Evolutionary conservation across 1,140 invertebrate species (phyloP).

Genomic region (Holcopasites calliopsidis): DNA sequence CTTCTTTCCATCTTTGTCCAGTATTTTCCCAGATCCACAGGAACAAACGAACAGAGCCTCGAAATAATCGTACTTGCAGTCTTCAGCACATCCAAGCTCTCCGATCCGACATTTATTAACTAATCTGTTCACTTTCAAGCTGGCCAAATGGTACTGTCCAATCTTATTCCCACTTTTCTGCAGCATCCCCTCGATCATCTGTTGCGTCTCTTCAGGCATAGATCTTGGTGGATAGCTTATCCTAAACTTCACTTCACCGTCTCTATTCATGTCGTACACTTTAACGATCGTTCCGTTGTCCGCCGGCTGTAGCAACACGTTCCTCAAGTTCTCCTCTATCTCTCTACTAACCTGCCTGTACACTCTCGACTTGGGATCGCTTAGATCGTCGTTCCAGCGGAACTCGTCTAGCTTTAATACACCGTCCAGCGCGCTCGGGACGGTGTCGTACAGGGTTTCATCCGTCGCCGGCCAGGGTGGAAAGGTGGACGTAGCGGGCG

Average conservation of each 20-base stretch:
- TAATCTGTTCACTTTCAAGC: conserved; percentile 74
- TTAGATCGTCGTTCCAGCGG: conserved; percentile 81
- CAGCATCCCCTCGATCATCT: conserved; percentile 69
- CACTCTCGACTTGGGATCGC: conserved; percentile 82
- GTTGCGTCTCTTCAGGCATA: conserved; percentile 64
- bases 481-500: conserved; percentile 76
- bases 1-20: conserved; percentile 78
- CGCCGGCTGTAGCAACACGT: conserved; percentile 63
- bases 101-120: conserved; percentile 87
- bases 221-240: conserved; percentile 70
- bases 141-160: conserved; percentile 70
- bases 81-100: conserved; percentile 88
- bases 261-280: conserved; percentile 82
- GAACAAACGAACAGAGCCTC: conserved; percentile 83
- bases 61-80: conserved; percentile 86
- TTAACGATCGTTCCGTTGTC: conserved; percentile 79
- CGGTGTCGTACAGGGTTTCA: conserved; percentile 78
- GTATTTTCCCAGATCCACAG: conserved; percentile 82
- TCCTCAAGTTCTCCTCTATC: conserved; percentile 82
- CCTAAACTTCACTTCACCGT: conserved; percentile 73
- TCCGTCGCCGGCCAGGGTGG: conserved; percentile 79
- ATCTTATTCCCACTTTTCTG: conserved; percentile 65
- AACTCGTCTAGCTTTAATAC: conserved; percentile 84
- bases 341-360: conserved; percentile 82
- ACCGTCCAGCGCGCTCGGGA: conserved; percentile 85